These are phyloP conservation scores for Onchidella celtica DNA, from an alignment of 2,888 invertebrate genomes.

Conservation along the genomic window DNA sequence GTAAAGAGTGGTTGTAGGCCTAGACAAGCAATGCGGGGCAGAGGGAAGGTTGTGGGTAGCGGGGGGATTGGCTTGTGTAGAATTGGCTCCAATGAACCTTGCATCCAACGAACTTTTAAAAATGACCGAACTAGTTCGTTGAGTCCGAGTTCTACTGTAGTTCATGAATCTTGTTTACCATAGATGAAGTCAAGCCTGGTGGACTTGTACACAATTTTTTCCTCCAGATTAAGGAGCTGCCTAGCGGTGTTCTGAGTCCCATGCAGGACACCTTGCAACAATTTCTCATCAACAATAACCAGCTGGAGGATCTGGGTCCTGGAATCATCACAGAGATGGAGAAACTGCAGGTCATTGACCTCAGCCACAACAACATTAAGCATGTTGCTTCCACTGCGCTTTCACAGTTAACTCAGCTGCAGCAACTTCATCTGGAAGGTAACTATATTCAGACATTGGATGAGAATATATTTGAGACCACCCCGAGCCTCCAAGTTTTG, in stretches of 20 bases:
- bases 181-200: too few relatives aligned
- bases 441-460: constrained; percentile 8
- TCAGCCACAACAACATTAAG: background rate
- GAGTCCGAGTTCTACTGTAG: too few relatives aligned
- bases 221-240: constrained; percentile 8
- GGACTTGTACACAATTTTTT: too few relatives aligned
- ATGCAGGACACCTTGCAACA: background rate
- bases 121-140: too few relatives aligned
- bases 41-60: too few relatives aligned
- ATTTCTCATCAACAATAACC: background rate
- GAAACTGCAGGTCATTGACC: constrained; percentile 14
- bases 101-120: too few relatives aligned
- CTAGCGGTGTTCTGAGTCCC: background rate
- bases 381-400: background rate
- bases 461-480: background rate
- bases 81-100: too few relatives aligned
- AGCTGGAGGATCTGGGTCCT: background rate
- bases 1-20: too few relatives aligned
- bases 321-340: background rate
- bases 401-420: too few relatives aligned
- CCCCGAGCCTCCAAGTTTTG: background rate
- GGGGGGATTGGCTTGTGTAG: too few relatives aligned
- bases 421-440: background rate
- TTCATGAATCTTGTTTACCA: too few relatives aligned
- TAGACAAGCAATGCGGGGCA: too few relatives aligned